These are phyloP conservation scores for Spizaetus ornatus DNA, from an alignment of 2,113 vertebrate species.

Conservation along the genomic window DNA sequence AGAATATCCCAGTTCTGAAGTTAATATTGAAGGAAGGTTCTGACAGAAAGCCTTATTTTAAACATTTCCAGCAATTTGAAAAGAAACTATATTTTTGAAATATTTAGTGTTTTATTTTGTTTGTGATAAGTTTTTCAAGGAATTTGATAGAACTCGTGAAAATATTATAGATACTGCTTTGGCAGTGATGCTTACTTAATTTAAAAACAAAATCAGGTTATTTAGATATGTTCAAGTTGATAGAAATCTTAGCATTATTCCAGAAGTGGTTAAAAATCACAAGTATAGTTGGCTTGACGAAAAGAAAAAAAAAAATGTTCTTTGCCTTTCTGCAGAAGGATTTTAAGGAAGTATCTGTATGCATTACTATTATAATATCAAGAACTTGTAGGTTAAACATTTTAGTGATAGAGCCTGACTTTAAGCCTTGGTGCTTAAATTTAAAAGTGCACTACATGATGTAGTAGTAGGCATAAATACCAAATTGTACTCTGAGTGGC, in stretches of 20 bases:
- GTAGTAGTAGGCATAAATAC: background rate
- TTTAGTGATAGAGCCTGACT: background rate
- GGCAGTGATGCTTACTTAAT: background rate
- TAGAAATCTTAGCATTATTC: background rate
- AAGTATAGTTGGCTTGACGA: background rate
- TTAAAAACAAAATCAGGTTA: background rate
- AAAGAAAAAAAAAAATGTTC: background rate
- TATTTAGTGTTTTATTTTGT: background rate
- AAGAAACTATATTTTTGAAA: background rate
- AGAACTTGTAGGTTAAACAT: background rate
- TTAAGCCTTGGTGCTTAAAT: background rate
- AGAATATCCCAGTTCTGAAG: background rate
- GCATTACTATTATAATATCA: background rate
- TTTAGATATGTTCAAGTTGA: background rate
- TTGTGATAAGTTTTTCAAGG: background rate
- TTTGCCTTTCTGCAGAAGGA: background rate
- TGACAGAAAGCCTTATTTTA: background rate
- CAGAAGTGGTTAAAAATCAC: background rate
- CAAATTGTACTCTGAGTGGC: background rate
- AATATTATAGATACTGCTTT: background rate
- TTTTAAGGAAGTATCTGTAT: background rate
- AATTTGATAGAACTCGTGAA: background rate
- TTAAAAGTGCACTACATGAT: fast-evolving
- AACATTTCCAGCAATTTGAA: background rate
- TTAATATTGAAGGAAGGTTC: background rate